Base-by-base conservation (phyloP, 2,888 invertebrate genomes). In the Agrotis exclamationis region DNA sequence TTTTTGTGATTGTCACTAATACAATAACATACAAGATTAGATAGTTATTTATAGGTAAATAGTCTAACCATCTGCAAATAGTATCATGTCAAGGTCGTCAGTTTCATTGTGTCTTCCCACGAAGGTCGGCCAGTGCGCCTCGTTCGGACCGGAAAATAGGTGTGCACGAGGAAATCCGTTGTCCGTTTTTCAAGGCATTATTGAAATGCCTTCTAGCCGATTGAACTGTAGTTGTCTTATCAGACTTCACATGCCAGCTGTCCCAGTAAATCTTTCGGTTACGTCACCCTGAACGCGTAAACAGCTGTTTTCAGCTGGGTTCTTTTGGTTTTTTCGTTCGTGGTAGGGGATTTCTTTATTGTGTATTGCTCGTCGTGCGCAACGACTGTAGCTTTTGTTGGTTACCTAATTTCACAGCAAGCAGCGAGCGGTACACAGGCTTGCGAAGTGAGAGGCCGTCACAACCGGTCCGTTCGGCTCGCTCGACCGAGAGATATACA, bases 381-480 rank as follows among this genome's bases (percentile, higher is more conserved):
- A 90, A 88, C 91, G 90, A 93, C 88, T 92, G 91, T 88, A 90
- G 90, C 91, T 92, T 93, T 95, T 93, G 94, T 93, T 93, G 94
- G 95, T 95, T 96, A 96, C 96, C 95, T 94, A 96, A 96, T 95
- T 96, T 93, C 92, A 92, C 93, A 94, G 95, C 93, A 88, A 94
- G 90, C 92, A 88, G 89, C 89, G 90, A 92, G 93, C 92, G 93
- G 94, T 92, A 91, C 90, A 93, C 92, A 91, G 91, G 92, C 94
- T 96, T 95, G 94, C 95, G 89, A 96, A 96, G 96, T 96, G 95
- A 96, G 96, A 96, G 96, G 96, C 95, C 94, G 93, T 89, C 93
- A 88, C 92, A 95, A 96, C 95, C 95, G 95, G 96, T 95, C 91
- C 89, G 93, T 87, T 93, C 90, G 89, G 91, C 90, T 93, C 88